Conservation (phyloP, 2,797 vertebrate genomes). For the Phrynocephalus vlangalii region DNA sequence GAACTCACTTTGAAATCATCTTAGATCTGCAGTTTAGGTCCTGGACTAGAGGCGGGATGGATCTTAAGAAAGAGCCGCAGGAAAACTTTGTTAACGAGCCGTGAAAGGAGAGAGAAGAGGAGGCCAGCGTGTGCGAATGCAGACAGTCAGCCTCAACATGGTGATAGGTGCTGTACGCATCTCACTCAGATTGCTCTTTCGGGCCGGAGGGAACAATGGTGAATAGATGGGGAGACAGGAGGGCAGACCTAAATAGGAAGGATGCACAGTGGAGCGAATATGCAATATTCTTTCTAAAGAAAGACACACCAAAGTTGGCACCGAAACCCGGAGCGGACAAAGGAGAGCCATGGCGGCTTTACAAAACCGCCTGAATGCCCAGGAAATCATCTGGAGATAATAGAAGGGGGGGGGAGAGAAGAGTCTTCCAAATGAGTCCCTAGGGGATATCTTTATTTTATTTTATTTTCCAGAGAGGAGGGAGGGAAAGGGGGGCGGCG, state of each 20-base stretch:
- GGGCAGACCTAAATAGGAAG: background rate
- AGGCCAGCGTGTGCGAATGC: no score
- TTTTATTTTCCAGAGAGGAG: conserved; percentile 27
- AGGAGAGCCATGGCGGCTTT: background rate
- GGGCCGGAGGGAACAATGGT: background rate
- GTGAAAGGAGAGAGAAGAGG: no score
- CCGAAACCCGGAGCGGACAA: background rate
- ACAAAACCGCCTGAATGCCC: background rate
- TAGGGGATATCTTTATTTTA: conserved; percentile 40
- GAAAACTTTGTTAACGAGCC: no score
- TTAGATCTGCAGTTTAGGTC: no score
- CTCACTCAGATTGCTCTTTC: background rate
- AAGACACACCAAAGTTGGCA: conserved; percentile 3
- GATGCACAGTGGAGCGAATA: background rate
- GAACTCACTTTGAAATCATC: no score
- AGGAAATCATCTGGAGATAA: conserved; percentile 26
- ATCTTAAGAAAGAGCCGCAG: no score
- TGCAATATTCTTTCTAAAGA: background rate
- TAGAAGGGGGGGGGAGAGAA: background rate
- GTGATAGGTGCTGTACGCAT: background rate
- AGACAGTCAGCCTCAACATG: no score
- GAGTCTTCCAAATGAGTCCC: background rate
- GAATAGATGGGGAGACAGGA: conserved; percentile 20
- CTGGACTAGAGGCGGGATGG: no score
- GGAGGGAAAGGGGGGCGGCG: background rate